phyloP scores from a whole-genome alignment of 2,113 vertebrate genomes.

The Hylia prasina region DNA sequence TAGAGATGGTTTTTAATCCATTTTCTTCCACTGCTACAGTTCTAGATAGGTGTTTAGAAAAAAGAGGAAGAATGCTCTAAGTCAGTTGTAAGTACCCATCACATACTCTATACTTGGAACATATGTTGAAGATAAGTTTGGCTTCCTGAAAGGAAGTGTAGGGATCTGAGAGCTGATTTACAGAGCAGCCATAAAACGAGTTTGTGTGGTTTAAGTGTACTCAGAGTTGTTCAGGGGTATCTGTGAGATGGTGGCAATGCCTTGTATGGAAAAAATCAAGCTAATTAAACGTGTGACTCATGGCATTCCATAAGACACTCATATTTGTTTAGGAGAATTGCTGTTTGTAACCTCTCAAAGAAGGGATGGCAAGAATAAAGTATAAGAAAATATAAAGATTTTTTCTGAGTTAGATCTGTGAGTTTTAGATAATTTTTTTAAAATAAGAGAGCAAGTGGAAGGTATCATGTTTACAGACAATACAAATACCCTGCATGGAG shows the following conservation, averaged over 20 bases:
- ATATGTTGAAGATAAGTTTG: not conserved
- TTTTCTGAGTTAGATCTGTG: not conserved
- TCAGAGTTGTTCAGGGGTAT: not conserved
- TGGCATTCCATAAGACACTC: not conserved
- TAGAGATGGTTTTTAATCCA: not conserved
- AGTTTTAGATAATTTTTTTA: not conserved
- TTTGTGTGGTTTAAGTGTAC: not conserved
- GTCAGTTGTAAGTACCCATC: not conserved
- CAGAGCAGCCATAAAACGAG: not conserved
- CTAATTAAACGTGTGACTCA: not conserved
- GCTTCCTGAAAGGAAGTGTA: constrained; percentile 3
- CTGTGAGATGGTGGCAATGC: not conserved
- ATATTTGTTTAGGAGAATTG: not conserved
- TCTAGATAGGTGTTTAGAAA: not conserved
- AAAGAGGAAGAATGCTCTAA: not conserved
- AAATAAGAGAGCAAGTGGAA: not conserved
- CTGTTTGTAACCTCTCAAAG: not conserved
- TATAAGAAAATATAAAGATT: not conserved
- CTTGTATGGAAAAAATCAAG: not conserved
- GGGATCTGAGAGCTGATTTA: not conserved
- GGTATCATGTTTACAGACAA: not conserved
- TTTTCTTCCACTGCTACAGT: not conserved
- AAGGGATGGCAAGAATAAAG: not conserved
- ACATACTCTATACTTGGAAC: not conserved
- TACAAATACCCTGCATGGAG: not conserved